Percentiles rank a stretch among this genome's conserved stretches.
Conservation (phyloP, 1,140 invertebrate species). For the Hyphantria cunea region DNA sequence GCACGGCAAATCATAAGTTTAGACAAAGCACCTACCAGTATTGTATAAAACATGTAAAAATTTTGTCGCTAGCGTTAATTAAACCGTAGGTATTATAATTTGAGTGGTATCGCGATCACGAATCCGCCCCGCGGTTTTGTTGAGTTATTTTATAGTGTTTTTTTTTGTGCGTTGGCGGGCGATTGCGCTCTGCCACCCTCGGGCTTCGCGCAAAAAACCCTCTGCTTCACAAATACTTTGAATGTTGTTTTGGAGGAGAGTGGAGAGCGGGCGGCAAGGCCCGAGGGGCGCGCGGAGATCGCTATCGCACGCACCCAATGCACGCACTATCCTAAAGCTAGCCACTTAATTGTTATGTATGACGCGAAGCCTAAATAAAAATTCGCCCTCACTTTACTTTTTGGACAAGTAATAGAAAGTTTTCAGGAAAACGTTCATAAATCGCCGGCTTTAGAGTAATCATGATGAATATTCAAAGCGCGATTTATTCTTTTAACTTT, state of each 20-base stretch:
- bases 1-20: slow-evolving; percentile 36
- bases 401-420: slow-evolving; percentile 9
- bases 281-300: slow-evolving; percentile 62
- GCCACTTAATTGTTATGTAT: slow-evolving; percentile 76
- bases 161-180: slow-evolving; percentile 72
- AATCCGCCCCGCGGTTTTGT: slow-evolving; percentile 75
- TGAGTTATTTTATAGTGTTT: slow-evolving; percentile 81
- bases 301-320: slow-evolving; percentile 79
- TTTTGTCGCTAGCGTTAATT: slow-evolving; percentile 74
- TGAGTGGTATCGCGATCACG: slow-evolving; percentile 68
- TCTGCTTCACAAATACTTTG: slow-evolving; percentile 73
- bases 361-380: slow-evolving; percentile 45
- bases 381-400: slow-evolving; percentile 22
- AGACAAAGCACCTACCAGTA: slow-evolving; percentile 38
- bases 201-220: slow-evolving; percentile 78
- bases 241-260: slow-evolving; percentile 74
- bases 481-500: no score
- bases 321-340: slow-evolving; percentile 77
- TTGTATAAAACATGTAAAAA: slow-evolving; percentile 35
- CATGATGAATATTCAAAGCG: no score
- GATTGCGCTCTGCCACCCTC: slow-evolving; percentile 77
- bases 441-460: slow-evolving; percentile 2
- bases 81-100: slow-evolving; percentile 55
- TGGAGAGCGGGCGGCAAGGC: slow-evolving; percentile 49
- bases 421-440: slow-evolving; percentile 6